A percentile compares a stretch with the other conserved stretches of the same genome.
Evolutionary conservation across 2,888 invertebrate genomes (phyloP).

Genomic region (Lepidocyrtoides sp.): DNA sequence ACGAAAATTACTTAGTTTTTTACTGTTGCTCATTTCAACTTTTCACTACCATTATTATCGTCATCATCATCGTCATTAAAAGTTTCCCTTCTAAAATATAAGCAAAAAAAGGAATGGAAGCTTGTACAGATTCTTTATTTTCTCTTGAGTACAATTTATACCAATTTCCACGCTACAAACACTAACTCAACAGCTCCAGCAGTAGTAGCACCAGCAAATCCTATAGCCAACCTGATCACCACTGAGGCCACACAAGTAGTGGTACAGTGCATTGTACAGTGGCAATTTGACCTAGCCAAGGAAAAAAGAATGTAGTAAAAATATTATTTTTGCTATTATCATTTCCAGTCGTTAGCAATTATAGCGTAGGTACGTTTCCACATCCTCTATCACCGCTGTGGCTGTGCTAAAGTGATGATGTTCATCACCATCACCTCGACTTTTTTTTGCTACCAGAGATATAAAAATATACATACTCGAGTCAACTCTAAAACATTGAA

Average conservation of each 20-base stretch:
- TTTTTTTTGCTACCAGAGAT: background rate
- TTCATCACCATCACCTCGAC: background rate
- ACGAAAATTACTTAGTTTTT: background rate
- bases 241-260: background rate
- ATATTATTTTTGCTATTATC: slow-evolving; percentile 58
- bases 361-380: slow-evolving; percentile 18
- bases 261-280: background rate
- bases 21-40: slow-evolving; percentile 25
- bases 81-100: background rate
- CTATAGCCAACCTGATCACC: background rate
- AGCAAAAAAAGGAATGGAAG: background rate
- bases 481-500: too few relatives aligned
- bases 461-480: too few relatives aligned
- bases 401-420: background rate
- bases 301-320: background rate
- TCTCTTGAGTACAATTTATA: slow-evolving; percentile 56
- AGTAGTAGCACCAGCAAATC: too few relatives aligned
- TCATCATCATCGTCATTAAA: slow-evolving; percentile 17
- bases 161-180: slow-evolving; percentile 8
- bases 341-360: slow-evolving; percentile 60
- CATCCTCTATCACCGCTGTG: background rate
- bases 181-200: background rate
- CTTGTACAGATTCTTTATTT: background rate
- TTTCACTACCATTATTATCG: too few relatives aligned
- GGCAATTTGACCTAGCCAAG: background rate